A percentile compares a stretch with the other conserved stretches of the same genome.
phyloP scores from a whole-genome alignment of 2,113 vertebrate species.

The Gnathonemus longibarbis region DNA sequence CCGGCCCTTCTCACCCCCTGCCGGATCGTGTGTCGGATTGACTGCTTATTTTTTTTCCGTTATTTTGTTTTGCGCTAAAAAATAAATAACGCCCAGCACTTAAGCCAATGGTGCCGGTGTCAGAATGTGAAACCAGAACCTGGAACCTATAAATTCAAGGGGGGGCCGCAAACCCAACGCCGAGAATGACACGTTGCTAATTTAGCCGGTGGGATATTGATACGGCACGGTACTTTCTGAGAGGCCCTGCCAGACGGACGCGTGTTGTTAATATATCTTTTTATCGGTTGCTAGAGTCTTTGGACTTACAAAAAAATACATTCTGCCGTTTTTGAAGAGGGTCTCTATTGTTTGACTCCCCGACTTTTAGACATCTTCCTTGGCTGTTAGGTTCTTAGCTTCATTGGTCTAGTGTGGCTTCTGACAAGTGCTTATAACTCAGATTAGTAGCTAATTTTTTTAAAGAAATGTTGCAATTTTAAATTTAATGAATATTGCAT shows the following conservation, averaged over 20 bases:
- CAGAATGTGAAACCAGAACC: conserved; percentile 18
- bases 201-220: not conserved
- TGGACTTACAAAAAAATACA: not conserved
- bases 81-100: not conserved
- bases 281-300: not conserved
- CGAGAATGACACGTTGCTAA: not conserved
- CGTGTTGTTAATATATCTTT: not conserved
- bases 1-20: not conserved
- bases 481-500: not conserved
- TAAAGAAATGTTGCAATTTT: not conserved
- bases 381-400: not conserved
- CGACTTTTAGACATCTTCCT: not conserved
- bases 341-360: not conserved
- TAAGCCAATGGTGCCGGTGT: not conserved
- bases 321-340: not conserved
- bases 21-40: not conserved
- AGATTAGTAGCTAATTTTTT: not conserved
- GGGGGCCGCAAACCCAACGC: conserved; percentile 4
- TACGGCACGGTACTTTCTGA: not conserved
- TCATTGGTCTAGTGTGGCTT: not conserved
- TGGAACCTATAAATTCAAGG: conserved; percentile 16
- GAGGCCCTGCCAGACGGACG: not conserved
- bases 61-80: not conserved
- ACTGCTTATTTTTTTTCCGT: not conserved
- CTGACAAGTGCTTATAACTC: not conserved